Conservation (phyloP, 2,888 invertebrate genomes). For the Tyria jacobaeae region DNA sequence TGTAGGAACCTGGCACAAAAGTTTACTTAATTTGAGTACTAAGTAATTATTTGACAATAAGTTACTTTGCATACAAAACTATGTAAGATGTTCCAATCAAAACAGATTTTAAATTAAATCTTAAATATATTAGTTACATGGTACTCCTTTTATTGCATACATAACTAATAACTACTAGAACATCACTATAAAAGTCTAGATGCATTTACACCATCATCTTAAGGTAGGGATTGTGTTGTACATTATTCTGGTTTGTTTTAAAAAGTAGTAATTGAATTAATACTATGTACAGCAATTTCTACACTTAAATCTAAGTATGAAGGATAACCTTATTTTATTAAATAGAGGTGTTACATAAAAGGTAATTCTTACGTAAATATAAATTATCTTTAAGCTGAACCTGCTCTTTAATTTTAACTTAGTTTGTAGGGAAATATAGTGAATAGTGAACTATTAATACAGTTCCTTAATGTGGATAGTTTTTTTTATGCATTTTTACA, state of each 20-base stretch:
- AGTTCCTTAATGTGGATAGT: too few species aligned
- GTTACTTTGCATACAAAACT: too few species aligned
- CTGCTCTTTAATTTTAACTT: background rate
- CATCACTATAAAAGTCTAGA: background rate
- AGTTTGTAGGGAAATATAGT: background rate
- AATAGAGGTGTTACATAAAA: background rate
- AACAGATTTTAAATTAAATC: too few species aligned
- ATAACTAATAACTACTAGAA: background rate
- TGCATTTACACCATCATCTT: background rate
- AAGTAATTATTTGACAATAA: too few species aligned
- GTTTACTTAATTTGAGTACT: background rate
- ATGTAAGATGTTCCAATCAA: too few species aligned
- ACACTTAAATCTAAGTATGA: background rate
- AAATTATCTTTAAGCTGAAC: background rate
- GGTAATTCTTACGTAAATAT: slow-evolving; percentile 3
- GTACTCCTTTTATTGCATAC: background rate
- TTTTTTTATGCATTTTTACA: too few species aligned
- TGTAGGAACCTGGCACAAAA: background rate
- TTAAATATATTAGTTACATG: too few species aligned
- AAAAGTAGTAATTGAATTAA: background rate
- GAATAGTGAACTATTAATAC: too few species aligned
- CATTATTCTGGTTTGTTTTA: background rate
- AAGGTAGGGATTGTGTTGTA: background rate
- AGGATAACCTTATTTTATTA: background rate
- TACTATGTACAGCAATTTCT: background rate